Conservation (phyloP, 2,797 vertebrate species). For the Leucoraja ocellata region DNA sequence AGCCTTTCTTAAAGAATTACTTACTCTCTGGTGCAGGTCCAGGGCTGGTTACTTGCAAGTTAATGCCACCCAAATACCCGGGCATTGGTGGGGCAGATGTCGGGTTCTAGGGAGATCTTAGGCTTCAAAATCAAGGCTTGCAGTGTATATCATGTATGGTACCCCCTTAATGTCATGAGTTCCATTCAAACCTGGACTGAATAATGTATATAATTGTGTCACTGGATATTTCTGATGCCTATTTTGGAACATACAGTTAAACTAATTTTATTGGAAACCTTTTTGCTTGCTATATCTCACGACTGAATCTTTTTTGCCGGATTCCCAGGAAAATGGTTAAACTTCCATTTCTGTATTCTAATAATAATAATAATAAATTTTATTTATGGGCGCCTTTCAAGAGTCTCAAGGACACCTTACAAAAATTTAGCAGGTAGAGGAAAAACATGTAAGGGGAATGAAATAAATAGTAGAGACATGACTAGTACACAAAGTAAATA, state of each 20-base stretch:
- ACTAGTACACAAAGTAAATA: too few relatives aligned
- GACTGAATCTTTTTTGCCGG: neutral
- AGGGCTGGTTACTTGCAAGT: neutral
- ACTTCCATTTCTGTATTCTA: neutral
- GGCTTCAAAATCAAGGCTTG: neutral
- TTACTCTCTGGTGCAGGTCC: neutral
- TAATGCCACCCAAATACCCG: neutral
- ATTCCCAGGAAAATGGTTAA: neutral
- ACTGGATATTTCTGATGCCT: neutral
- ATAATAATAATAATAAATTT: too few relatives aligned
- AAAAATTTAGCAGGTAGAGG: too few relatives aligned
- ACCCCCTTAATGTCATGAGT: neutral
- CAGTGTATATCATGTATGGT: neutral
- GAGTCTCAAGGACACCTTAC: too few relatives aligned
- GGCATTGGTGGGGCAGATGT: neutral
- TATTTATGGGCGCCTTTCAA: too few relatives aligned
- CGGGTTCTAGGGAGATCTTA: neutral
- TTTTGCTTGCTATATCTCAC: neutral
- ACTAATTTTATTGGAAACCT: too few relatives aligned
- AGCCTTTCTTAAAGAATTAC: neutral
- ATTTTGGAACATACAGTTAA: neutral
- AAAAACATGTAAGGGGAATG: too few relatives aligned
- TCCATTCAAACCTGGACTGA: neutral
- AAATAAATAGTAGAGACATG: too few relatives aligned
- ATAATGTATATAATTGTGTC: neutral